Evolutionary conservation across 2,113 vertebrate genomes (phyloP).

Genomic region (Ctenodactylus gundi): DNA sequence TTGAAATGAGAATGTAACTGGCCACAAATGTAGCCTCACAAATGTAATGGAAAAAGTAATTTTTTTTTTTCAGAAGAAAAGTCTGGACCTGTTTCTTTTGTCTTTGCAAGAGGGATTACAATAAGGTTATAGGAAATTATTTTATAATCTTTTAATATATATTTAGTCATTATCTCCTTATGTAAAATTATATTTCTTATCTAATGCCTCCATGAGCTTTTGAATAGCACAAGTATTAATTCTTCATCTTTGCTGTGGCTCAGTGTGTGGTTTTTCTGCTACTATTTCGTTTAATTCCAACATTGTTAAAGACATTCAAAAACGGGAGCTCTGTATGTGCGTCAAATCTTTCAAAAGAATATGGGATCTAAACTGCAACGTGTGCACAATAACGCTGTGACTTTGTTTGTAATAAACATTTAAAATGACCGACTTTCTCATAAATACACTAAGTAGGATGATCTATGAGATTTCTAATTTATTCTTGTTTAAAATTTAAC

Average conservation of each 20-base stretch:
- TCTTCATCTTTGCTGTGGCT: slow-evolving; percentile 64
- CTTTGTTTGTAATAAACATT: slow-evolving; percentile 89
- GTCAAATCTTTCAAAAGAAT: slow-evolving; percentile 78
- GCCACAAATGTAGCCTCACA: slow-evolving; percentile 55
- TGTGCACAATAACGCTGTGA: slow-evolving; percentile 78
- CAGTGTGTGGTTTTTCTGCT: slow-evolving; percentile 77
- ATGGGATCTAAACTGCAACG: slow-evolving; percentile 67
- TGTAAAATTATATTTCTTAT: slow-evolving; percentile 69
- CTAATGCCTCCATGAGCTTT: slow-evolving; percentile 74
- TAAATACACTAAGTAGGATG: slow-evolving; percentile 93
- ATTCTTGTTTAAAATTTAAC: slow-evolving; percentile 99
- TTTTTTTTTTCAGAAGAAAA: slow-evolving; percentile 20
- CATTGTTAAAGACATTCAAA: slow-evolving; percentile 78
- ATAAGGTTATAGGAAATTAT: background rate
- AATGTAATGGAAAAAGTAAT: slow-evolving; percentile 41
- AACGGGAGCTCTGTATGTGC: slow-evolving; percentile 63
- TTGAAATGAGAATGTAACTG: slow-evolving; percentile 70
- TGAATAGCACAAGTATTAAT: slow-evolving; percentile 67
- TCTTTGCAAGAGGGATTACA: background rate
- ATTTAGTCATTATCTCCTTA: slow-evolving; percentile 71
- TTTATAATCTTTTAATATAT: slow-evolving; percentile 49
- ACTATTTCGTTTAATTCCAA: slow-evolving; percentile 81
- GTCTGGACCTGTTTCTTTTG: background rate
- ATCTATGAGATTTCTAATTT: slow-evolving; percentile 99
- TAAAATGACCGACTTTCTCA: slow-evolving; percentile 88